Percentiles rank a stretch among this genome's conserved stretches.
Conservation (phyloP, 2,888 invertebrate species). For the Drosophila paramelanica region DNA sequence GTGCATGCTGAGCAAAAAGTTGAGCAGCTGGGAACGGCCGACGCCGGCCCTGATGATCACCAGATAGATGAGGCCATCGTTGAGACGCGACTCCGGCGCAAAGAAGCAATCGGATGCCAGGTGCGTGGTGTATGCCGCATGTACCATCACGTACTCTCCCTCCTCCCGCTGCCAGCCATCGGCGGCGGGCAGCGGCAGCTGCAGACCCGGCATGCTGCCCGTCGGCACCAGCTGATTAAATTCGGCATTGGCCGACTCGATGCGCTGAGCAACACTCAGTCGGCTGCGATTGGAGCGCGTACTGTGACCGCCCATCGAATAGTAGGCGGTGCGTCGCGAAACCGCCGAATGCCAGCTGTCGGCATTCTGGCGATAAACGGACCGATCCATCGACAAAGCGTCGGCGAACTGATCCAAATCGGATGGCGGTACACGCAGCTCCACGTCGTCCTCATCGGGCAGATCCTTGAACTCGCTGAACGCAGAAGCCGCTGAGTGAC, state of each 20-base stretch:
- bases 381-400: conserved; percentile 85
- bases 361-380: conserved; percentile 85
- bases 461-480: conserved; percentile 45
- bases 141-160: conserved; percentile 91
- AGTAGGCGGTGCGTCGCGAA: conserved; percentile 91
- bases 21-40: conserved; percentile 90
- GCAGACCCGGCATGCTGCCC: conserved; percentile 85
- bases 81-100: conserved; percentile 93
- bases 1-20: conserved; percentile 92
- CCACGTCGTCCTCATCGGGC: conserved; percentile 43
- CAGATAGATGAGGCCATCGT: conserved; percentile 97
- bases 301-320: conserved; percentile 91
- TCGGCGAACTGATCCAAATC: conserved; percentile 67
- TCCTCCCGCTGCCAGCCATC: conserved; percentile 91
- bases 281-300: conserved; percentile 85
- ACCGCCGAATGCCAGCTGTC: conserved; percentile 94
- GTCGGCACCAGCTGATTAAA: conserved; percentile 56
- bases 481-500: background rate
- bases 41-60: conserved; percentile 92
- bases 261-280: conserved; percentile 60
- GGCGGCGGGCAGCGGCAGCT: conserved; percentile 88
- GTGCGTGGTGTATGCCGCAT: conserved; percentile 95
- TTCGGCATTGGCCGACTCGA: conserved; percentile 77
- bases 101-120: conserved; percentile 93
- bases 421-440: conserved; percentile 27